Evolutionary conservation across 2,797 vertebrate species (phyloP), one percentile per base, ranked within the genome.

Genomic region (Echeneis naucrates): DNA sequence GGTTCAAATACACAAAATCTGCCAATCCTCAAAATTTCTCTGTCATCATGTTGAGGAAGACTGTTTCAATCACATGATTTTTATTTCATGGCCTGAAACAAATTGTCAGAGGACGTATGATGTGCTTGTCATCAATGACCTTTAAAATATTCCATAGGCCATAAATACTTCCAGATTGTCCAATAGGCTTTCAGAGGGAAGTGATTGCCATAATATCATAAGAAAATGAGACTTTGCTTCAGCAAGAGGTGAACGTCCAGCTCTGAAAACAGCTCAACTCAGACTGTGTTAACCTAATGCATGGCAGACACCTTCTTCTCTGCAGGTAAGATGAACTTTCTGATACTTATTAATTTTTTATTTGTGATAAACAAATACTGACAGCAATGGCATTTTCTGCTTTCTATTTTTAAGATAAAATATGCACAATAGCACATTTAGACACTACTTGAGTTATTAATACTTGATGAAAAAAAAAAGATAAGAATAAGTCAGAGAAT

Each of bases 191-290:
- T 75, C 27, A 82, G 59, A 38, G 27, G 75, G 79, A 84, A 62
- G 77, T 58, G 58, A 63, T 76, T 78, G 67, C 61, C 9, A 57
- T 40, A 50, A 82, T 82, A 86, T 84, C 72, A 66, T 68, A 76
- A 59, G 14, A 65, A 76, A 82, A 71, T 59, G 67, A 81, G 81
- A 91, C 87, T 91, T 89, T 89, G 85, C 82, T 72, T 88, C 80
- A 78, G 78, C 74, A 83, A 60, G 81, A 78, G 80, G 33, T 38
- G 67, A 1, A 50, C 88, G 88, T 77, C 55, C 33, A 65, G 61
- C 48, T 75, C 38, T 75, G n/a, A 51, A 42, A 40, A 65, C 60
- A 59, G 16, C 54, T 53, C 24, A 56, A 56, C 27, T 23, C 44
- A 68, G 63, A 14, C 62, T 52, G 42, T 33, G 37, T 44, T 42